Conservation (phyloP, 64 coral and sea anemone genomes). For the Dendrophyllia cribrosa region DNA sequence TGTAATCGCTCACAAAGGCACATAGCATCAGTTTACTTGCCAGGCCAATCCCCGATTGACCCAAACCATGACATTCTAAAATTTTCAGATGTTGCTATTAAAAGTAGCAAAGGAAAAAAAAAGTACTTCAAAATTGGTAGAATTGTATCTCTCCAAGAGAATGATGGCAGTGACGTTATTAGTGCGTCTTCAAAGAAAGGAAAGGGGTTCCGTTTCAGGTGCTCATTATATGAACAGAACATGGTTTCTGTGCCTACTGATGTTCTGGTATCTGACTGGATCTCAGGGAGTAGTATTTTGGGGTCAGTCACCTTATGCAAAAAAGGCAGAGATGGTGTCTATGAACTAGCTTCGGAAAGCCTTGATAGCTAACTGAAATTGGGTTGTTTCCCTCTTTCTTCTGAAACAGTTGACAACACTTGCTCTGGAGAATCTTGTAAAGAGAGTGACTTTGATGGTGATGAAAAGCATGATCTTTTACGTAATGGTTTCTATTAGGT, state of each 20-base stretch:
- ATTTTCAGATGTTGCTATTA: conserved; percentile 10
- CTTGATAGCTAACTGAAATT: not conserved
- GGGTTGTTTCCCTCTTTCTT: not conserved
- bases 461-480: not conserved
- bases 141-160: not conserved
- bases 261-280: conserved; percentile 3
- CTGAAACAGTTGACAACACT: not conserved
- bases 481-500: not conserved
- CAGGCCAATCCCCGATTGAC: not conserved
- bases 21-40: conserved; percentile 10
- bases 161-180: not conserved
- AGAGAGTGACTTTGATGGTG: not conserved
- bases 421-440: not conserved
- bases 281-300: not conserved
- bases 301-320: not conserved
- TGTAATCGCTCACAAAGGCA: conserved; percentile 2
- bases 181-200: not conserved
- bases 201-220: not conserved
- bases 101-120: not conserved
- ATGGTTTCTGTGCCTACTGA: not conserved
- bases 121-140: not conserved
- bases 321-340: not conserved
- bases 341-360: not conserved
- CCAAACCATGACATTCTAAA: conserved; percentile 1
- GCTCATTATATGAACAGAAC: not conserved